phyloP scores from a whole-genome alignment of 2,113 vertebrate species.

The Micromys minutus region DNA sequence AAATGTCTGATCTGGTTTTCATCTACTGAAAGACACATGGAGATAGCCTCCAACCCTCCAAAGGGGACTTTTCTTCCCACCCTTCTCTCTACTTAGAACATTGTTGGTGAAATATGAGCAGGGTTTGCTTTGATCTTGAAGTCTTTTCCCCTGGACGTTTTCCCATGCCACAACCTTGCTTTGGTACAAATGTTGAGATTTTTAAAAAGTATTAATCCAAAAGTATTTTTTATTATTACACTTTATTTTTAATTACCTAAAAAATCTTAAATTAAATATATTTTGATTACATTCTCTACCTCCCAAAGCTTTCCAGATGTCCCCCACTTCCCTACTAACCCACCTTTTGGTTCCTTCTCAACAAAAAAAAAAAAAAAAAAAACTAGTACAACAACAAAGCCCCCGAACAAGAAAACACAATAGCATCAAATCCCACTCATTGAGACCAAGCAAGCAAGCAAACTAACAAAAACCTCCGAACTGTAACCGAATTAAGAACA shows the following conservation, averaged over 20 bases:
- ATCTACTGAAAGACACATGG: neutral
- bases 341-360: too few species aligned
- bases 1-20: conserved; percentile 28
- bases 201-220: neutral
- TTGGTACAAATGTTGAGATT: neutral
- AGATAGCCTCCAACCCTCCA: neutral
- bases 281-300: neutral
- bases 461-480: neutral
- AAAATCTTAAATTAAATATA: neutral
- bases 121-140: neutral
- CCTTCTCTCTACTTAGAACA: neutral
- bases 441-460: neutral
- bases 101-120: neutral
- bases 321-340: neutral
- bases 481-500: neutral
- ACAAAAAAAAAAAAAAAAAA: too few species aligned
- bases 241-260: neutral
- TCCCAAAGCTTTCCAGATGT: neutral
- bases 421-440: neutral
- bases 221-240: neutral
- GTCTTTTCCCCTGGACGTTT: neutral
- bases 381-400: neutral
- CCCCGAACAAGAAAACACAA: neutral
- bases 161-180: neutral
- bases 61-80: neutral